A percentile compares a stretch with the other conserved stretches of the same genome.
Evolutionary conservation across 2,113 vertebrate species (phyloP).

Genomic region (Caracal caracal): DNA sequence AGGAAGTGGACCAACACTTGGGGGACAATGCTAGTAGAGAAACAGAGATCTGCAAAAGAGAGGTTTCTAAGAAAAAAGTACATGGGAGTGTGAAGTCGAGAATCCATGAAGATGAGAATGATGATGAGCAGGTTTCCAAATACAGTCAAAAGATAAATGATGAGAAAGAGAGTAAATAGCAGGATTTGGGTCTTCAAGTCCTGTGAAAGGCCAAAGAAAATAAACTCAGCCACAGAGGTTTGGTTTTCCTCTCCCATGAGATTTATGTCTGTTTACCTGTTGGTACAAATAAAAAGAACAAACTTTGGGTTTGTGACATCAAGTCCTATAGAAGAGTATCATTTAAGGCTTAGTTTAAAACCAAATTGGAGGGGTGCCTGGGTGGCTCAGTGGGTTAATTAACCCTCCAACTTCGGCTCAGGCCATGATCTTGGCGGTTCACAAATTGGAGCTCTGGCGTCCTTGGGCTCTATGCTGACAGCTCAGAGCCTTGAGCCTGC

Average conservation of each 20-base stretch:
- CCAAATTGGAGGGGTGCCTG: not conserved
- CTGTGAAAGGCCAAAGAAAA: constrained; percentile 71
- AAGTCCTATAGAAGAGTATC: not conserved
- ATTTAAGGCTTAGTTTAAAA: not conserved
- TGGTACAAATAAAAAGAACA: constrained; percentile 32
- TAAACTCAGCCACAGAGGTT: constrained; percentile 65
- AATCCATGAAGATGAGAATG: constrained; percentile 52
- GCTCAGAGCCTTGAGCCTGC: too few relatives aligned
- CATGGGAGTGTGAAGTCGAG: constrained; percentile 71
- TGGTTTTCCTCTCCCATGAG: constrained; percentile 68
- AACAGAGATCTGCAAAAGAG: constrained; percentile 70
- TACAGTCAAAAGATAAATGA: constrained; percentile 67
- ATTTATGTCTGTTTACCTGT: constrained; percentile 17
- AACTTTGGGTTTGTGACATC: not conserved
- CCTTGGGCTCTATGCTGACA: too few relatives aligned
- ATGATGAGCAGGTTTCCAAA: constrained; percentile 77
- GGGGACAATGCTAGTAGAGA: constrained; percentile 68
- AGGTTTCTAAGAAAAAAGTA: constrained; percentile 80
- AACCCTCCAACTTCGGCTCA: too few relatives aligned
- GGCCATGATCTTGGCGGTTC: too few relatives aligned
- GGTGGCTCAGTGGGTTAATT: too few relatives aligned
- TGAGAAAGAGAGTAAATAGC: constrained; percentile 69
- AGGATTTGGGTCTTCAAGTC: constrained; percentile 19
- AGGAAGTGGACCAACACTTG: constrained; percentile 75
- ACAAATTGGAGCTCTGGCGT: too few relatives aligned